phyloP scores from a whole-genome alignment of 2,113 vertebrate genomes.

The Hoplias malabaricus region DNA sequence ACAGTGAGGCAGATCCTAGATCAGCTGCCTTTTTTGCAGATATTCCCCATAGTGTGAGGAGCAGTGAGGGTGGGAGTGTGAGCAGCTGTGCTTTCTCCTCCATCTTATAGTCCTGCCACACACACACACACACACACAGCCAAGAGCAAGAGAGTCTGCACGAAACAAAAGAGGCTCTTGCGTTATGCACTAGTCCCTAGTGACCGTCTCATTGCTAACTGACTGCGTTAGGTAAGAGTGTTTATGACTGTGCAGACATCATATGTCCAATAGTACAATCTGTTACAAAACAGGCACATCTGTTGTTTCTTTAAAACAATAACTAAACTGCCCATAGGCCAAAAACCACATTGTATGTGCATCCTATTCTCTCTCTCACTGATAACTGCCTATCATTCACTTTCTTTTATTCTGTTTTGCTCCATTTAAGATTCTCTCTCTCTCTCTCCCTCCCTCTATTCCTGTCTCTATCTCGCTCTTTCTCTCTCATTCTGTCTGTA shows the following conservation, averaged over 20 bases:
- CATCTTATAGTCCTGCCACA: not conserved
- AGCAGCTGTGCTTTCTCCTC: slow-evolving; percentile 16
- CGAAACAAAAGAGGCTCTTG: not conserved
- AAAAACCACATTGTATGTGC: not conserved
- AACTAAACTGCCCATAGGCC: not conserved
- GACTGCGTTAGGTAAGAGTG: slow-evolving; percentile 5
- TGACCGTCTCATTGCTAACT: not conserved
- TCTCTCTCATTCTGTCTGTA: too few relatives aligned
- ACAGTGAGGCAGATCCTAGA: not conserved
- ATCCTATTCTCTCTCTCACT: fast-evolving
- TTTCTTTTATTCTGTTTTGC: too few relatives aligned
- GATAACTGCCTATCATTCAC: too few relatives aligned
- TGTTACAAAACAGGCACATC: not conserved
- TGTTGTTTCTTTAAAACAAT: not conserved
- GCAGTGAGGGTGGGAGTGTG: slow-evolving; percentile 2
- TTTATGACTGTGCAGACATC: not conserved
- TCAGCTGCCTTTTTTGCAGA: slow-evolving; percentile 4
- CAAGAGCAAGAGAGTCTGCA: not conserved
- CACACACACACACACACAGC: slow-evolving; percentile 13
- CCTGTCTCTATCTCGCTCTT: too few relatives aligned
- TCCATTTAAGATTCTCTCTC: too few relatives aligned
- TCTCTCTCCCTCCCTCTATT: too few relatives aligned
- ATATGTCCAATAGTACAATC: not conserved
- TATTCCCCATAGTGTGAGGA: not conserved
- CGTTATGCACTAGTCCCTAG: not conserved